Conservation (phyloP, 2,888 invertebrate species). For the Mechanitis mazaeus region DNA sequence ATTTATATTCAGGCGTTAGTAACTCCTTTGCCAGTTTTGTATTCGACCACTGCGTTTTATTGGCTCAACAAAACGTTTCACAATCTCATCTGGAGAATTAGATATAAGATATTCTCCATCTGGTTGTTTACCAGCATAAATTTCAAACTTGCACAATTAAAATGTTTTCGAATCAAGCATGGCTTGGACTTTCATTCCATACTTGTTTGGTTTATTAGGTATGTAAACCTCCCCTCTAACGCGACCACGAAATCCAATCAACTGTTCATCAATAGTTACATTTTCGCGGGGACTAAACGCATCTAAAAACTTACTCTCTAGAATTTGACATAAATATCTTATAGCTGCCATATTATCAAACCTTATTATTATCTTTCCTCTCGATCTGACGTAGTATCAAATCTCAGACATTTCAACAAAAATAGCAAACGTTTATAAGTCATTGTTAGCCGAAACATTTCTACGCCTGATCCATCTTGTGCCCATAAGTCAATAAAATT, state of each 20-base stretch:
- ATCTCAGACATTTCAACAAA: constrained; percentile 23
- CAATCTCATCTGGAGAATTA: constrained; percentile 18
- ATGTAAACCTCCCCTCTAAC: constrained; percentile 17
- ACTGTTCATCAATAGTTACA: constrained; percentile 14
- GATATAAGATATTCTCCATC: constrained; percentile 21
- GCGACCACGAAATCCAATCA: constrained; percentile 19
- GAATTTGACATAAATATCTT: constrained; percentile 16
- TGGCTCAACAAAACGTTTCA: constrained; percentile 16
- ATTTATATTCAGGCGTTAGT: constrained; percentile 19
- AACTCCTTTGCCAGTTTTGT: constrained; percentile 12
- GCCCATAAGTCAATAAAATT: constrained; percentile 31
- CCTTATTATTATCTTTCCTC: constrained; percentile 15
- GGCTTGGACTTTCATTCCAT: constrained; percentile 1
- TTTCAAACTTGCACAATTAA: constrained; percentile 13
- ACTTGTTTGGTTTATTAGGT: not conserved
- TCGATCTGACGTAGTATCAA: constrained; percentile 15
- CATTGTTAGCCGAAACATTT: too few species aligned
- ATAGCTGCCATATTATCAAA: constrained; percentile 28
- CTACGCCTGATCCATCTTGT: constrained; percentile 27
- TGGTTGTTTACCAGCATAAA: constrained; percentile 16
- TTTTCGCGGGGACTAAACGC: constrained; percentile 15
- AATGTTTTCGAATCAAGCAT: constrained; percentile 15
- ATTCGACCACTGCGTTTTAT: constrained; percentile 15
- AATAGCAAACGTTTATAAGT: constrained; percentile 16
- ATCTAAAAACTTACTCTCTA: constrained; percentile 20